A percentile compares a stretch with the other conserved stretches of the same genome.
phyloP scores from a whole-genome alignment of 37 sponge, comb jelly and placozoan genomes.

The Tethya wilhelma region DNA sequence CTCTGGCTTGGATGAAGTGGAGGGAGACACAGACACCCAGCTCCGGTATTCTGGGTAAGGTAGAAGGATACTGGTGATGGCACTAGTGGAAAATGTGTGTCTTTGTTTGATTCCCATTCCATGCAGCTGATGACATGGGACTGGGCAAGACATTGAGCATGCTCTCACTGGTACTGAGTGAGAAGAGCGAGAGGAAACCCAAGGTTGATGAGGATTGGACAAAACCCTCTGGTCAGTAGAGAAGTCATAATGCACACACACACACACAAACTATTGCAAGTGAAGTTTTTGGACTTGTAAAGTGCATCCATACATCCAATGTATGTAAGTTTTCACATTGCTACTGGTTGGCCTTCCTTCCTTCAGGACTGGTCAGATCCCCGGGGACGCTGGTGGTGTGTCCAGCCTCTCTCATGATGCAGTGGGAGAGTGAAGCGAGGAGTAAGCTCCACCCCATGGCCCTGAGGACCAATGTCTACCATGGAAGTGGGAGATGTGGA shows the following conservation, averaged over 20 bases:
- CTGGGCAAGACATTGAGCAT: slow-evolving; percentile 83
- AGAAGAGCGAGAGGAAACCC: slow-evolving; percentile 10
- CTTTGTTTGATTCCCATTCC: background rate
- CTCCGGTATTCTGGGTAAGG: slow-evolving; percentile 78
- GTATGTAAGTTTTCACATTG: background rate
- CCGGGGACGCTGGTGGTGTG: slow-evolving; percentile 67
- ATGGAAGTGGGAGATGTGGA: slow-evolving; percentile 45
- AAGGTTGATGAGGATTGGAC: slow-evolving; percentile 12
- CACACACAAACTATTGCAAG: no score
- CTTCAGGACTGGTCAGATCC: slow-evolving; percentile 25
- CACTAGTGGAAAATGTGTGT: background rate
- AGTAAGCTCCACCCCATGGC: slow-evolving; percentile 23
- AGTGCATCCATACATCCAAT: no score
- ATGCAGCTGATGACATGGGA: slow-evolving; percentile 87
- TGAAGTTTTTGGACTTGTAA: no score
- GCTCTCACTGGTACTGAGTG: slow-evolving; percentile 53
- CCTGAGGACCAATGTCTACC: slow-evolving; percentile 50
- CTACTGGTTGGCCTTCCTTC: background rate
- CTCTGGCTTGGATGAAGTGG: slow-evolving; percentile 76
- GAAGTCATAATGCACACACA: background rate
- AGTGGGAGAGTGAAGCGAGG: slow-evolving; percentile 71
- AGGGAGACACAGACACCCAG: slow-evolving; percentile 75
- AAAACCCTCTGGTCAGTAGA: background rate
- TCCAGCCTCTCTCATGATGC: slow-evolving; percentile 69
- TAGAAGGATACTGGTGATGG: background rate